Percentiles rank a stretch among this genome's conserved stretches.
These are phyloP conservation scores for Ochotona curzoniae DNA, from an alignment of 2,113 vertebrate species.

Conservation along the genomic window DNA sequence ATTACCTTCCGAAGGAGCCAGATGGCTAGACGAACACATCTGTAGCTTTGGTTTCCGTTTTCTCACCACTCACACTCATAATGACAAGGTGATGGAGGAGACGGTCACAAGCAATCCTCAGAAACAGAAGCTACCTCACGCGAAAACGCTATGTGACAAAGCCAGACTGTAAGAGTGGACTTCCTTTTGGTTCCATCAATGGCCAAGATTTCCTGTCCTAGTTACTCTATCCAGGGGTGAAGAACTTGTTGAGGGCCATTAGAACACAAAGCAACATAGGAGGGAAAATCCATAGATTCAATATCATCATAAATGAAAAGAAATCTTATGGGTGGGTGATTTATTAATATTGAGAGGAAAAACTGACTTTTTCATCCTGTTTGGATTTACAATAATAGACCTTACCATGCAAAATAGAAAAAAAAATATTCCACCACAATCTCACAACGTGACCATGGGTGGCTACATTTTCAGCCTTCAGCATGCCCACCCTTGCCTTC, in stretches of 20 bases:
- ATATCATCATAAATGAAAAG: not conserved
- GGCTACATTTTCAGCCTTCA: not conserved
- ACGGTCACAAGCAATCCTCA: not conserved
- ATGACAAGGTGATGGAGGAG: conserved; percentile 62
- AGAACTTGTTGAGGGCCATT: not conserved
- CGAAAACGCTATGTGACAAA: not conserved
- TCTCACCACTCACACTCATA: conserved; percentile 39
- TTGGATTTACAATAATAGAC: not conserved
- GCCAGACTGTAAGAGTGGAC: not conserved
- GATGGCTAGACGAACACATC: conserved; percentile 85
- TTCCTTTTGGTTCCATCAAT: not conserved
- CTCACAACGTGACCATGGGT: not conserved
- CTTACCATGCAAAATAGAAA: not conserved
- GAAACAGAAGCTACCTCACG: not conserved
- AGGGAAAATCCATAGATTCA: not conserved
- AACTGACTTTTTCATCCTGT: not conserved
- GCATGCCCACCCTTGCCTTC: not conserved
- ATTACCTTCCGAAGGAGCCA: conserved; percentile 85
- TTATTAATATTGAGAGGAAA: conserved; percentile 6
- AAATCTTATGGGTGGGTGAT: not conserved
- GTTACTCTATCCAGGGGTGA: not conserved
- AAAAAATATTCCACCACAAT: not conserved
- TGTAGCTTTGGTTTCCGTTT: conserved; percentile 72
- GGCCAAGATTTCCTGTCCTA: not conserved
- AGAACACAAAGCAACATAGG: not conserved